Percentiles rank a stretch among this genome's conserved stretches.
Evolutionary conservation across 1,140 invertebrate species (phyloP).

Genomic region (Teleogryllus occipitalis): DNA sequence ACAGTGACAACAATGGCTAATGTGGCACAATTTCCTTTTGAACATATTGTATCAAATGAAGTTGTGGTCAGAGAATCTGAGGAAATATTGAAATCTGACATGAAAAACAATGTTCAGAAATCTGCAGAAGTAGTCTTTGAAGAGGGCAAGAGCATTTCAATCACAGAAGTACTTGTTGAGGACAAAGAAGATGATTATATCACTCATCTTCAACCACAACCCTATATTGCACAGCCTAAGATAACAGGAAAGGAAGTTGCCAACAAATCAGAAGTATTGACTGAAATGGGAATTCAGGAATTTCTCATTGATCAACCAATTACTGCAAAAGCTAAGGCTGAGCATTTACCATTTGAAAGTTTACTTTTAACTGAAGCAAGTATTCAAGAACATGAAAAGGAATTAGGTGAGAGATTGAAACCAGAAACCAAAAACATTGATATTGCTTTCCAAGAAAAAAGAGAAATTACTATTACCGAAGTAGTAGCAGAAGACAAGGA

Average conservation of each 20-base stretch:
- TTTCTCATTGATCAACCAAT: constrained; percentile 32
- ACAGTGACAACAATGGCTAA: constrained; percentile 26
- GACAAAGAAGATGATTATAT: constrained; percentile 37
- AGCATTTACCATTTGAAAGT: constrained; percentile 36
- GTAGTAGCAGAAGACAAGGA: constrained; percentile 37
- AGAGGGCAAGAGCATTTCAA: constrained; percentile 38
- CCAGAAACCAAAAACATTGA: constrained; percentile 32
- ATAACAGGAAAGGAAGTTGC: constrained; percentile 32
- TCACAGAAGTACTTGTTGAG: constrained; percentile 39
- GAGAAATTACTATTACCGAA: constrained; percentile 38
- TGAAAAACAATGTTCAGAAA: constrained; percentile 29
- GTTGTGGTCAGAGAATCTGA: constrained; percentile 34
- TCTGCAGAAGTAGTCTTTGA: constrained; percentile 37
- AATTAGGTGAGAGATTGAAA: constrained; percentile 32
- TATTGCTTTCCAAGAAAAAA: constrained; percentile 29
- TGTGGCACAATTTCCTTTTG: constrained; percentile 30
- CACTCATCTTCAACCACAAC: constrained; percentile 32
- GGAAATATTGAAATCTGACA: constrained; percentile 29
- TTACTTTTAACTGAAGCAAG: constrained; percentile 36
- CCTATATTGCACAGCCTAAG: constrained; percentile 32
- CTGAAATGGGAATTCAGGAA: constrained; percentile 32
- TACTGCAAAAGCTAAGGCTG: constrained; percentile 30
- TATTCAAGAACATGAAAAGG: constrained; percentile 35
- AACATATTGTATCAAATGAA: constrained; percentile 30
- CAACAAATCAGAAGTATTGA: constrained; percentile 37